These are phyloP conservation scores for Caenorhabditis auriculariae DNA, from an alignment of 2,888 invertebrate genomes.

Conservation along the genomic window DNA sequence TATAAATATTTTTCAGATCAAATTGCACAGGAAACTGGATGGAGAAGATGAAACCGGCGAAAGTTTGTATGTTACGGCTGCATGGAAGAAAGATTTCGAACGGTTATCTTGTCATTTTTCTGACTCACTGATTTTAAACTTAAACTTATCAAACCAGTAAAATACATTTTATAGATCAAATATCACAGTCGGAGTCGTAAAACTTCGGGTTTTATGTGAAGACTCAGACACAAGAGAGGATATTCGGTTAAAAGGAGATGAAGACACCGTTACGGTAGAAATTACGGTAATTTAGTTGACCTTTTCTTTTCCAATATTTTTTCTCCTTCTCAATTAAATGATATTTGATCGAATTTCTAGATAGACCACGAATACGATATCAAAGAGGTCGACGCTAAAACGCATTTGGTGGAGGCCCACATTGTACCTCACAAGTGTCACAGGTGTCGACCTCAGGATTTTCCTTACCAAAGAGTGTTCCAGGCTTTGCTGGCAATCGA, in stretches of 20 bases:
- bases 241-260: conserved; percentile 26
- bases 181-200: conserved; percentile 20
- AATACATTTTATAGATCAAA: no score
- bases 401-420: conserved; percentile 52
- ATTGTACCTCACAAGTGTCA: conserved; percentile 58
- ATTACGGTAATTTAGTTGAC: conserved; percentile 29
- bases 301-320: neutral
- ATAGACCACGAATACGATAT: conserved; percentile 59
- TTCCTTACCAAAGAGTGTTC: conserved; percentile 1
- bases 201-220: conserved; percentile 36
- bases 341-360: conserved; percentile 12
- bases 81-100: no score
- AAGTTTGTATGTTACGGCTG: conserved; percentile 32
- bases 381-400: conserved; percentile 39
- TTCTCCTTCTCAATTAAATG: neutral
- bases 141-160: no score
- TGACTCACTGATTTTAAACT: no score
- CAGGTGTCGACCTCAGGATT: no score
- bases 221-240: conserved; percentile 34
- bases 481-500: conserved; percentile 56
- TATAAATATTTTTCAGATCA: no score
- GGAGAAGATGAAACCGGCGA: conserved; percentile 35
- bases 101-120: no score
- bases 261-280: conserved; percentile 42
- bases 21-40: conserved; percentile 36